Evolutionary conservation across 2,888 invertebrate genomes (phyloP), one percentile per base, ranked within the genome.

Genomic region (Drosophila antonietae): DNA sequence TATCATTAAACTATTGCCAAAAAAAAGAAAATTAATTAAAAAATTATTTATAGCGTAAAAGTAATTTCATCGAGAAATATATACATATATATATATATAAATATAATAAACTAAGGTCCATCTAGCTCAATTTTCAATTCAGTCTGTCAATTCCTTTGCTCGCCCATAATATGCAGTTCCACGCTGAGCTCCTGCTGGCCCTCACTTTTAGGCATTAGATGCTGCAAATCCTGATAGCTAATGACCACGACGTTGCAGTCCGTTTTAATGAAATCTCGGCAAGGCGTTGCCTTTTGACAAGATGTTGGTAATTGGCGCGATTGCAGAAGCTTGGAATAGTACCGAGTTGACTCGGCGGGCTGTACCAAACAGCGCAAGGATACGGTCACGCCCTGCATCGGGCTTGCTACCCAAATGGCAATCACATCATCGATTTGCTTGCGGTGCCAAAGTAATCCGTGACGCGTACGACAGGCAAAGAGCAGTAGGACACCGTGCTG

Each of bases 391-490:
- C 55, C 63, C 49, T 86, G 81, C 23, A 86, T 35, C 1, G 81
- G 78, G 0, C 78, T 86, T 14, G 68, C 52, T 0, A 65, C 72
- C 83, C 83, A 83, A 28, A 83, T 35, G 23, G 64, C 83, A 55
- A 83, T 15, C 5, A 83, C 83, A 41, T 83, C 83, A 14, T 53
- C 62, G 5, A 47, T 14, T 49, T 62, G 47, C 10, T 69, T 72
- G 18, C 71, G 67, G 14, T 83, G 69, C 84, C 81, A 88, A 12
- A 87, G 66, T 39, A 83, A 33, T 2, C 68, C 58, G 18, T 88
- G 78, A 0, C 65, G 53, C 7, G 89, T 86, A 10, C 74, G 89
- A 46, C 87, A 86, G 18, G 74, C 89, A 41, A 83, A 89, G 5
- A 89, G 61, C 64, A 83, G 44, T 0, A 83, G 39, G 0, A 78